Percentiles rank a stretch among this genome's conserved stretches.
Conservation (phyloP, 2,888 invertebrate genomes). For the Eupithecia dodoneata region DNA sequence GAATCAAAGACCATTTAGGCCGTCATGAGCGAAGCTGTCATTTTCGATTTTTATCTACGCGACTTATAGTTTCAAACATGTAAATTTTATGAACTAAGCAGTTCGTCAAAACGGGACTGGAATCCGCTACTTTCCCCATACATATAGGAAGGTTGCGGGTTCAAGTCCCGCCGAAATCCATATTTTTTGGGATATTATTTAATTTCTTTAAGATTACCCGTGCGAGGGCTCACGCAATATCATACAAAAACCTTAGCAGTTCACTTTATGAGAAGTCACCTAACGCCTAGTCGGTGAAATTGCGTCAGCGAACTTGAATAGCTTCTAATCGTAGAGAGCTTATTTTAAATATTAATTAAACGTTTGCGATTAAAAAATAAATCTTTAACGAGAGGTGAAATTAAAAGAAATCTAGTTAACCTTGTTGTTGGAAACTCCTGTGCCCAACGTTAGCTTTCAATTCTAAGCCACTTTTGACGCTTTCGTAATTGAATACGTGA, state of each 20-base stretch:
- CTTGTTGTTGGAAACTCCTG: conserved; percentile 26
- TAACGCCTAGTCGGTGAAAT: background rate
- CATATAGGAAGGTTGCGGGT: too few species aligned
- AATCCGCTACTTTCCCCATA: too few species aligned
- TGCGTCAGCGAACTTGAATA: background rate
- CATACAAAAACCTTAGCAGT: too few species aligned
- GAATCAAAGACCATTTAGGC: background rate
- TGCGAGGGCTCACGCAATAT: too few species aligned
- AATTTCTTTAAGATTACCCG: too few species aligned
- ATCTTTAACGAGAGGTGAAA: conserved; percentile 3
- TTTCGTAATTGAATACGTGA: conserved; percentile 80
- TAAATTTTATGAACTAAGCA: too few species aligned
- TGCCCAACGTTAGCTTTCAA: conserved; percentile 67
- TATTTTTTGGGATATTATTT: too few species aligned
- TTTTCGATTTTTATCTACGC: background rate
- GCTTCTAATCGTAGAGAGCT: background rate
- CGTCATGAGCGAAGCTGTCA: background rate
- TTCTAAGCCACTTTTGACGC: conserved; percentile 69
- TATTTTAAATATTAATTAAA: background rate
- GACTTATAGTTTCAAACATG: too few species aligned
- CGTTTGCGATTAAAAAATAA: background rate
- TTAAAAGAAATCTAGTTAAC: conserved; percentile 13
- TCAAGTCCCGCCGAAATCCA: too few species aligned
- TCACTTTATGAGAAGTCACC: too few species aligned
- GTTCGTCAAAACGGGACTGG: too few species aligned